Evolutionary conservation across 1,140 invertebrate genomes (phyloP).

Genomic region (Danaus plexippus): DNA sequence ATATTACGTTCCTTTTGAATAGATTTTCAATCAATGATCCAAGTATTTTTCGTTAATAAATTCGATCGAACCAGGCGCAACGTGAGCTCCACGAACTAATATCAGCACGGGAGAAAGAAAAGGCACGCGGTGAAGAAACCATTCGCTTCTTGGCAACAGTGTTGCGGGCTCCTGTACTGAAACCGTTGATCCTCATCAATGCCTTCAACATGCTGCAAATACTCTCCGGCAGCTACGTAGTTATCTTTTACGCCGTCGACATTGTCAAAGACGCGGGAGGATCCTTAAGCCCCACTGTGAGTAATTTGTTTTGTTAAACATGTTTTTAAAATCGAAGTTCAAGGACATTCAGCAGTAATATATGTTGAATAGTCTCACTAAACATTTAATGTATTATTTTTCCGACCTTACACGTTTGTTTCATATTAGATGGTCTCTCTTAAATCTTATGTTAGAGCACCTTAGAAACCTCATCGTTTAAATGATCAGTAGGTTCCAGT

Average conservation of each 20-base stretch:
- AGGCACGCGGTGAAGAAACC: slow-evolving; percentile 57
- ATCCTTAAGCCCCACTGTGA: slow-evolving; percentile 43
- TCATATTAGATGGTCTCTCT: too few species aligned
- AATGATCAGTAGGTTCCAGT: too few species aligned
- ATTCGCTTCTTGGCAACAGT: slow-evolving; percentile 69
- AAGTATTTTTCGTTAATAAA: too few species aligned
- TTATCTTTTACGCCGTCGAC: slow-evolving; percentile 83
- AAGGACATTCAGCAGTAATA: too few species aligned
- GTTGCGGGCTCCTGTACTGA: slow-evolving; percentile 73
- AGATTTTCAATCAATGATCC: too few species aligned
- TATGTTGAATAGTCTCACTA: too few species aligned
- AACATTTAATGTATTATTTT: too few species aligned
- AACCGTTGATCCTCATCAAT: slow-evolving; percentile 80
- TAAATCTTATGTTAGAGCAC: too few species aligned
- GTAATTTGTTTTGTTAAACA: slow-evolving; percentile 16
- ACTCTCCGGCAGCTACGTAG: slow-evolving; percentile 79
- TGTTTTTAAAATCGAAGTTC: too few species aligned
- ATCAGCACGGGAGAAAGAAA: slow-evolving; percentile 66
- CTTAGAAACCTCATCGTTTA: too few species aligned
- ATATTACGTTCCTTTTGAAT: too few species aligned
- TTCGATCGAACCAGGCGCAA: slow-evolving; percentile 54
- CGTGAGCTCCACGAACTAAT: slow-evolving; percentile 72
- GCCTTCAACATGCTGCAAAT: slow-evolving; percentile 80
- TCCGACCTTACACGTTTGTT: too few species aligned
- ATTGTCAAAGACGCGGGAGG: slow-evolving; percentile 75